A percentile compares a stretch with the other conserved stretches of the same genome.
Evolutionary conservation across 2,113 vertebrate genomes (phyloP).

Genomic region (Tonatia bakeri): DNA sequence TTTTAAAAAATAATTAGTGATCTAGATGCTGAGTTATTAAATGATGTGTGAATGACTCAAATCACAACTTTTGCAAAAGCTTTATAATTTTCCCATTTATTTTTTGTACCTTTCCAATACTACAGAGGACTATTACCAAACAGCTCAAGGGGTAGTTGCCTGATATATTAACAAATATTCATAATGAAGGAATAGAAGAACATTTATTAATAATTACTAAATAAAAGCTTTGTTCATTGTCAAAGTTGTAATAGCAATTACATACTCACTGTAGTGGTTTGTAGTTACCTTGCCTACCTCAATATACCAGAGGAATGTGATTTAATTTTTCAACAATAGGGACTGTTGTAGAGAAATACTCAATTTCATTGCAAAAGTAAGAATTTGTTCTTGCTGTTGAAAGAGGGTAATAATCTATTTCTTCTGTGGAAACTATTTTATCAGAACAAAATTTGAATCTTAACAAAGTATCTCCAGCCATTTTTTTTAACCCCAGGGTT

Average conservation of each 20-base stretch:
- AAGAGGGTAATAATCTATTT: neutral
- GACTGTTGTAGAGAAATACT: neutral
- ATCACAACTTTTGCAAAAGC: neutral
- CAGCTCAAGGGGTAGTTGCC: neutral
- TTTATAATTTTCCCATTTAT: neutral
- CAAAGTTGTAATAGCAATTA: neutral
- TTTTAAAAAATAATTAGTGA: slow-evolving; percentile 10
- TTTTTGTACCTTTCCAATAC: neutral
- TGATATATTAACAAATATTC: neutral
- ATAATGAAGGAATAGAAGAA: neutral
- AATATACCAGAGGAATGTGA: neutral
- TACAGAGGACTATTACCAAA: neutral
- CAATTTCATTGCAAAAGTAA: neutral
- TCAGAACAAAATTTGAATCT: neutral
- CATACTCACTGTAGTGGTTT: neutral
- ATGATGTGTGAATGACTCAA: neutral
- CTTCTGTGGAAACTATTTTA: neutral
- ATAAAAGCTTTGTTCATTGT: neutral
- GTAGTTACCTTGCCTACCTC: neutral
- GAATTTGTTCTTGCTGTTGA: neutral
- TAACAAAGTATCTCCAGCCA: neutral
- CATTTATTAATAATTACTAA: neutral
- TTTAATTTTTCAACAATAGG: slow-evolving; percentile 4
- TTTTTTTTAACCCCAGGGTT: neutral
- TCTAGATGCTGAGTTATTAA: neutral